These are phyloP conservation scores for Saimiri boliviensis DNA, from an alignment of 2,113 vertebrate species.

Conservation along the genomic window DNA sequence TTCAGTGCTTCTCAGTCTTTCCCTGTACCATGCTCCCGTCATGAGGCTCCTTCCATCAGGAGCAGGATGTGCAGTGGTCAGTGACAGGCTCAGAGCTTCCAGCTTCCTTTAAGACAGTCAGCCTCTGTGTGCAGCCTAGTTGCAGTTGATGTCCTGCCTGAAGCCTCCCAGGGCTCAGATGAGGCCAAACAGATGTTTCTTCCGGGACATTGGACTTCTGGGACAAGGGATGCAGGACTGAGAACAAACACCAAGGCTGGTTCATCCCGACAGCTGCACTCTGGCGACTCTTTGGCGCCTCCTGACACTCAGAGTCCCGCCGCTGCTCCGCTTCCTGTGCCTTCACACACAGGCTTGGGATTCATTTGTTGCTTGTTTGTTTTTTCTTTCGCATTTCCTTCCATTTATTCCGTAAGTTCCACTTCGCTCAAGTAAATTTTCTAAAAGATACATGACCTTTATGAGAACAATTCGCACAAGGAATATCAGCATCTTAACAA, in stretches of 20 bases:
- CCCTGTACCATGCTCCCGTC: background rate
- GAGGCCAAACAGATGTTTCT: background rate
- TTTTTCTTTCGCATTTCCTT: background rate
- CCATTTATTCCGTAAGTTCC: background rate
- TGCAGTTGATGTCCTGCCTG: rapidly evolving
- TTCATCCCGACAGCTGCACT: rapidly evolving
- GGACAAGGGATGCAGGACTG: background rate
- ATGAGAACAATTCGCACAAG: background rate
- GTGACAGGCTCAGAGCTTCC: too few species aligned
- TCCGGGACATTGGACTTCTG: background rate
- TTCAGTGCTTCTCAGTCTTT: background rate
- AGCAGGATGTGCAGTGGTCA: background rate
- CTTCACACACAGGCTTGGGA: background rate
- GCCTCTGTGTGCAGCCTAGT: too few species aligned
- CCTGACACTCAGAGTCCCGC: rapidly evolving
- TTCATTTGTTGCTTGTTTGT: rapidly evolving
- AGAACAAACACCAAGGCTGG: background rate
- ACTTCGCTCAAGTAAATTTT: background rate
- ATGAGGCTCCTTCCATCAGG: background rate
- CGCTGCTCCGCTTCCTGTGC: rapidly evolving
- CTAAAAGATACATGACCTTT: background rate
- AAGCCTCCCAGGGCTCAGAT: too few species aligned
- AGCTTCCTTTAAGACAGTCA: background rate
- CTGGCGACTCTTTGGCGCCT: too few species aligned
- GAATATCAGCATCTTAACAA: background rate